Evolutionary conservation across 35 echinoderm and acorn worm species (phyloP).

Genomic region (Ophiothrix spiculata): DNA sequence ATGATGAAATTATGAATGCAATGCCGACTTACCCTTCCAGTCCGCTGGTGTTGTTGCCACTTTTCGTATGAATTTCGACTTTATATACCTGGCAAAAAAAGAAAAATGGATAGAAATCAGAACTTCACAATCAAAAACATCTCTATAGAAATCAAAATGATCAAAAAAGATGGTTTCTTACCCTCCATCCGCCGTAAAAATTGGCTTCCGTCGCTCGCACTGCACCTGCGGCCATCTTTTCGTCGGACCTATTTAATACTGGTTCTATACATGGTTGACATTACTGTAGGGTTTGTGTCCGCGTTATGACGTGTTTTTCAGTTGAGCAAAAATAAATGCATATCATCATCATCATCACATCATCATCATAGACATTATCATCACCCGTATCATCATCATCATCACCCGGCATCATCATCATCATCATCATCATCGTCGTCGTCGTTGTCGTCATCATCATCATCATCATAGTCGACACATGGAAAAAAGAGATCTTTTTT

Average conservation of each 20-base stretch:
- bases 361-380: too few relatives aligned
- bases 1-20: not conserved
- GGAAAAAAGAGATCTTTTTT: too few relatives aligned
- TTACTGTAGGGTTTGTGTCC: too few relatives aligned
- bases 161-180: not conserved
- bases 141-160: not conserved
- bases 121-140: not conserved
- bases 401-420: too few relatives aligned
- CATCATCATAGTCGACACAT: too few relatives aligned
- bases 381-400: too few relatives aligned
- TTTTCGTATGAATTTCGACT: constrained; percentile 38
- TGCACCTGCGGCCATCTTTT: not conserved
- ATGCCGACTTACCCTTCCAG: constrained; percentile 45
- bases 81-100: constrained; percentile 36
- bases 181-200: not conserved
- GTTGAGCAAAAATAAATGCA: too few relatives aligned
- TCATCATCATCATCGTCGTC: too few relatives aligned
- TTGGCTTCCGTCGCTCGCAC: not conserved
- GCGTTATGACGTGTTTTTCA: too few relatives aligned
- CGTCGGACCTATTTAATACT: not conserved
- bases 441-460: too few relatives aligned
- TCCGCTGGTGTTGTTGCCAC: constrained; percentile 29
- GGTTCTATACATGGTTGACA: not conserved
- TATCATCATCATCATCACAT: too few relatives aligned
- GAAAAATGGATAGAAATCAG: not conserved